Percentiles rank a stretch among this genome's conserved stretches.
Evolutionary conservation across 2,113 vertebrate genomes (phyloP).

Genomic region (Athene cunicularia): DNA sequence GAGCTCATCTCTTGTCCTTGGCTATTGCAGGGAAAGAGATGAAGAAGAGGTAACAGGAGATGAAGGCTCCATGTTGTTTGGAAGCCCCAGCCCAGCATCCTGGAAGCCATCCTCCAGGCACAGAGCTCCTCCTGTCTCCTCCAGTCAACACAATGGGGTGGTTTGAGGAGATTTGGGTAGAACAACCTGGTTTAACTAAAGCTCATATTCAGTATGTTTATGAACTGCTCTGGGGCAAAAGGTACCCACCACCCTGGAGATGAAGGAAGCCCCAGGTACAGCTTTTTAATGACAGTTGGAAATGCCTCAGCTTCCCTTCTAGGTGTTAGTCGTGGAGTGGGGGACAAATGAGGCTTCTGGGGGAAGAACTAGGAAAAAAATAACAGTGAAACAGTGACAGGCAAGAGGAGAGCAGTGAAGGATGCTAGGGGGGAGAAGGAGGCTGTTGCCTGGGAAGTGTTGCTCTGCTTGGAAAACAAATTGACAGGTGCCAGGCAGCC

Average conservation of each 20-base stretch:
- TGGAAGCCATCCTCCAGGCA: background rate
- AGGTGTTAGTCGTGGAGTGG: fast-evolving
- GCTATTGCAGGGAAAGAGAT: background rate
- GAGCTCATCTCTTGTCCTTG: background rate
- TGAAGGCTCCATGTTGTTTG: background rate
- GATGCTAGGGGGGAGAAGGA: background rate
- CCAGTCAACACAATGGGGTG: too few species aligned
- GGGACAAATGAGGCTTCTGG: background rate
- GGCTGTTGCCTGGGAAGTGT: background rate
- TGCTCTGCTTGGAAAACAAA: background rate
- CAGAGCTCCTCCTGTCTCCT: background rate
- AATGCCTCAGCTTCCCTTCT: background rate
- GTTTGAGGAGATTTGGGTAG: background rate
- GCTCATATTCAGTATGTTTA: background rate
- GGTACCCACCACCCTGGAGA: background rate
- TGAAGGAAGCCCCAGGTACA: too few species aligned
- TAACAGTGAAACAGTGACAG: too few species aligned
- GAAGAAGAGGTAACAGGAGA: background rate
- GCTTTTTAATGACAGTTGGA: background rate
- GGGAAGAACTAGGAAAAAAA: background rate
- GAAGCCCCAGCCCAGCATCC: background rate
- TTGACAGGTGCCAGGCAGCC: background rate
- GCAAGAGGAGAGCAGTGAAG: background rate
- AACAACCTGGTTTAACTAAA: background rate
- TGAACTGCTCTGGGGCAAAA: background rate